Evolutionary conservation across 2,797 vertebrate species (phyloP), one percentile per base, ranked within the genome.

Genomic region (Xerus rutilus): DNA sequence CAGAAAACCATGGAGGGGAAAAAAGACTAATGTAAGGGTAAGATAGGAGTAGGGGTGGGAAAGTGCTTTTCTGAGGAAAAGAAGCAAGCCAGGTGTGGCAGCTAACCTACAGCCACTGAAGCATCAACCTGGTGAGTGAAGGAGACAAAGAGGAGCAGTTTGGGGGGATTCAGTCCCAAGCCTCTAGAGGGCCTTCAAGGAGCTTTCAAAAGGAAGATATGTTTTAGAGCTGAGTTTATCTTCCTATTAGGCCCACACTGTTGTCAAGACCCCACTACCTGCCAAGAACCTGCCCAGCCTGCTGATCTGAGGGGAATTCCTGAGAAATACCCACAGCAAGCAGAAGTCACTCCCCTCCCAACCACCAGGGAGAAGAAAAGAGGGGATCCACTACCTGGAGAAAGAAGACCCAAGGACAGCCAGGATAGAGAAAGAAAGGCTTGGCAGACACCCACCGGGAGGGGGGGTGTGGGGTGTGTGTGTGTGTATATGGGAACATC

Each of bases 151-250:
- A 94, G 30, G 65, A 95, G 62, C 32, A 94, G 86, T 70, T 64
- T 18, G 64, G 79, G 95, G 89, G 94, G 93, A 94, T 87, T 91
- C 95, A 92, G 94, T 72, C 57, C 95, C 65, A 45, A 35, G 92
- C 97, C 97, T 98, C 97, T 97, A 97, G 96, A 96, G 97, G 97
- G 95, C 96, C 96, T 96, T 89, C 81, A 52, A 7, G n/a, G 93
- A 93, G 91, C 89, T 95, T 94, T 95, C 93, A 65, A 73, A 92
- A 54, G 25, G 30, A 93, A 35, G 25, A 59, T 70, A 67, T 73
- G 73, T 92, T 92, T 90, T 70, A 86, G 91, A 87, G 90, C 69
- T 47, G 70, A 69, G 78, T 62, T 86, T 49, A 49, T 92, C 70
- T 77, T 78, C 79, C n/a, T 77, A 57, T 70, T 89, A 93, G 85